Percentiles rank a stretch among this genome's conserved stretches.
These are phyloP conservation scores for Coranthus polyacanthus DNA, from an alignment of 2,797 vertebrate species.

Conservation along the genomic window DNA sequence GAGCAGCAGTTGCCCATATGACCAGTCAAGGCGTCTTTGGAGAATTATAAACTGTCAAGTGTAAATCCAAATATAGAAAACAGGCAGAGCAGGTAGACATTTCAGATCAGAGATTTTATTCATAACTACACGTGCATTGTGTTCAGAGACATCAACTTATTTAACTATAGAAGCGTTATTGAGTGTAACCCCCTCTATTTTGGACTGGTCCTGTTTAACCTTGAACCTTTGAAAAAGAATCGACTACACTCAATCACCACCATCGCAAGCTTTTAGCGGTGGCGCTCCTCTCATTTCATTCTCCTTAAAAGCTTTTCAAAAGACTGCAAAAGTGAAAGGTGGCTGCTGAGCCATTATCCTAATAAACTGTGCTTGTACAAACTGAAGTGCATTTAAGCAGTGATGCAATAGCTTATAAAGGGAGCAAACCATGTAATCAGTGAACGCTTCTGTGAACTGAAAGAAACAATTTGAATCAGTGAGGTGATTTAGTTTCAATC, in stretches of 20 bases:
- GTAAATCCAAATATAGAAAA: no score
- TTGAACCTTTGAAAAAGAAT: not conserved
- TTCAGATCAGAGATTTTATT: no score
- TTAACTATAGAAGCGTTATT: not conserved
- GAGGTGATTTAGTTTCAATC: not conserved
- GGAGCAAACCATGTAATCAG: not conserved
- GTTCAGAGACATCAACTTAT: no score
- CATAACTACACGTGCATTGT: no score
- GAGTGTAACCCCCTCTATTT: not conserved
- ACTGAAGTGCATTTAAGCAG: not conserved
- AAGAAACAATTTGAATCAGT: not conserved
- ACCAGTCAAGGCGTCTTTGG: not conserved
- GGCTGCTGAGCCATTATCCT: not conserved
- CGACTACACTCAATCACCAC: not conserved
- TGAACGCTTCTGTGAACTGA: not conserved
- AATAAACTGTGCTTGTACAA: not conserved
- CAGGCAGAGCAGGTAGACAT: not conserved
- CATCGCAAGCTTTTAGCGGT: not conserved
- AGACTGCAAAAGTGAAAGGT: not conserved
- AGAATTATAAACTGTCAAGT: no score
- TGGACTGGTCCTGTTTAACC: not conserved
- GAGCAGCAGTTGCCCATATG: not conserved
- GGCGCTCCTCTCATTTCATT: not conserved
- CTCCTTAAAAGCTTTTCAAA: slow-evolving; percentile 8
- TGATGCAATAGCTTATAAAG: not conserved